Conservation (phyloP, 2,797 vertebrate genomes). For the Chelon labrosus region DNA sequence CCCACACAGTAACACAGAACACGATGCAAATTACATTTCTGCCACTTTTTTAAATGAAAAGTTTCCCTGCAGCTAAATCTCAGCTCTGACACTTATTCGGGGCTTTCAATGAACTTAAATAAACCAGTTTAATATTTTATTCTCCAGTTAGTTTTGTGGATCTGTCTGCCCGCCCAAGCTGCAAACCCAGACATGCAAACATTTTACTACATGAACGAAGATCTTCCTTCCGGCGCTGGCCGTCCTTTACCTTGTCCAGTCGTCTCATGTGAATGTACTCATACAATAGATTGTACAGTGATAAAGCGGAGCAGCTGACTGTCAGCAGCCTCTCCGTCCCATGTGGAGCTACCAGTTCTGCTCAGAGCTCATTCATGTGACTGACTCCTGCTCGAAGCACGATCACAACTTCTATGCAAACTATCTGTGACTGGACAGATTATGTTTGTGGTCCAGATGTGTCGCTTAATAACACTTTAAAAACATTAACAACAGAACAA, state of each 20-base stretch:
- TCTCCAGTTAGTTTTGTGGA: background rate
- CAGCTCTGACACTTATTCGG: too few relatives aligned
- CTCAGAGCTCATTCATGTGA: constrained; percentile 61
- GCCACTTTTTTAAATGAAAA: too few relatives aligned
- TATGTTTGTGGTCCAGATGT: background rate
- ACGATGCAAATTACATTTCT: background rate
- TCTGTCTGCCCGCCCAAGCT: background rate
- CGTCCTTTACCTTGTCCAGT: too few relatives aligned
- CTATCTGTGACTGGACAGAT: background rate
- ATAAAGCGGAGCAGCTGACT: constrained; percentile 31
- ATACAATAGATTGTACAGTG: constrained; percentile 1
- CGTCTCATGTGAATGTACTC: constrained; percentile 1
- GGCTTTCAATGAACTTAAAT: too few relatives aligned
- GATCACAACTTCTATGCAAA: background rate
- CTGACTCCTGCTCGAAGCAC: background rate
- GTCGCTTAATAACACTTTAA: too few relatives aligned
- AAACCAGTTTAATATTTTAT: background rate
- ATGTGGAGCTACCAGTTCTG: constrained; percentile 3
- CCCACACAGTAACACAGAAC: background rate
- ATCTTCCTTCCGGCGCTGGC: too few relatives aligned
- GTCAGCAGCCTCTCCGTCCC: constrained; percentile 52
- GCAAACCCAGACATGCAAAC: too few relatives aligned
- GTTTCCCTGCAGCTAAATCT: too few relatives aligned
- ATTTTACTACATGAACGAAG: too few relatives aligned
- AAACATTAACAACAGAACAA: too few relatives aligned